Conservation (phyloP, 2,797 vertebrate species). For the Pipistrellus pygmaeus region DNA sequence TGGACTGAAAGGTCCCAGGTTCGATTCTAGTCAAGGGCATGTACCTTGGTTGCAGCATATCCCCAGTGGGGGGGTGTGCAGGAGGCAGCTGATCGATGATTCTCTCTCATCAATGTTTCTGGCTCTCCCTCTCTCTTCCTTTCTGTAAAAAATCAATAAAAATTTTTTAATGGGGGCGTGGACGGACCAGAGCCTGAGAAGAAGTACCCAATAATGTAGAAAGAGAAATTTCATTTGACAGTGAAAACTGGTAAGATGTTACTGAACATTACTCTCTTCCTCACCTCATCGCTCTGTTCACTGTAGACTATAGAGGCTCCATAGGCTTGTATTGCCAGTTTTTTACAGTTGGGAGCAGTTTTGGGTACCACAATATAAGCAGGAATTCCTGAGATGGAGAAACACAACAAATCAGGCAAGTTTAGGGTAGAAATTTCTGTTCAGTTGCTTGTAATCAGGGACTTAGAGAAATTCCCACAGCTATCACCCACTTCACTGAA, state of each 20-base stretch:
- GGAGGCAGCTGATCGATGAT: too few species aligned
- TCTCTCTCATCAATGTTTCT: too few species aligned
- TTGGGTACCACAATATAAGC: constrained; percentile 86
- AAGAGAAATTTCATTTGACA: constrained; percentile 3
- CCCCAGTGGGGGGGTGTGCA: too few species aligned
- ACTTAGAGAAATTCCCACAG: constrained; percentile 8
- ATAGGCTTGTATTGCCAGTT: constrained; percentile 83
- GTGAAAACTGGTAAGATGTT: background rate
- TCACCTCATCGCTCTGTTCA: constrained; percentile 85
- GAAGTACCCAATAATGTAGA: background rate
- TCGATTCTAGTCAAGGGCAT: too few species aligned
- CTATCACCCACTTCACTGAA: background rate
- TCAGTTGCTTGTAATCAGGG: constrained; percentile 9
- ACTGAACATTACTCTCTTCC: accelerated
- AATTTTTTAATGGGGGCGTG: too few species aligned
- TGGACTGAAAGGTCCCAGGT: too few species aligned
- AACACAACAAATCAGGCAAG: background rate
- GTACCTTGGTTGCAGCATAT: too few species aligned
- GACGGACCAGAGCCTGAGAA: background rate
- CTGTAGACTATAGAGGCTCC: constrained; percentile 84
- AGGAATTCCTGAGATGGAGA: constrained; percentile 83
- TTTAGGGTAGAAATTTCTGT: constrained; percentile 10
- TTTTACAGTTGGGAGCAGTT: constrained; percentile 86
- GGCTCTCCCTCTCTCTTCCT: too few species aligned
- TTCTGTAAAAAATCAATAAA: too few species aligned